phyloP scores from a whole-genome alignment of 2,797 vertebrate species.

The Linurgus olivaceus region DNA sequence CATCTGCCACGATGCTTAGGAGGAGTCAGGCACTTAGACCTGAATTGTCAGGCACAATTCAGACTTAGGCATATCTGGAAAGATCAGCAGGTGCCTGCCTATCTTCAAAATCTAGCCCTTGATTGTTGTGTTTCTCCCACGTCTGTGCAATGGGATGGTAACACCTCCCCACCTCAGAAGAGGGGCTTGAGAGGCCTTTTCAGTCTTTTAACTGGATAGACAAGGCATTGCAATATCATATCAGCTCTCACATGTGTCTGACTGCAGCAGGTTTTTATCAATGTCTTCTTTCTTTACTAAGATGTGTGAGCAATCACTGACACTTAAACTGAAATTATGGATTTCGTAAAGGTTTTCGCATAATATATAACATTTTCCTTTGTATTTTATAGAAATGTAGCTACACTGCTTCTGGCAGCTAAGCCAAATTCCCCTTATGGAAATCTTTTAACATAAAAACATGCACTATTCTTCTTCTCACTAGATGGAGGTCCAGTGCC shows the following conservation, averaged over 20 bases:
- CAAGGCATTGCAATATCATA: background rate
- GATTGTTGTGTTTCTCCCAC: background rate
- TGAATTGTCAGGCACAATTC: background rate
- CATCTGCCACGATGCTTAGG: background rate
- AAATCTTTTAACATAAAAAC: background rate
- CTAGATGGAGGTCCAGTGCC: slow-evolving; percentile 43
- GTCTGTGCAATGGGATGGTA: background rate
- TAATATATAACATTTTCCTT: background rate
- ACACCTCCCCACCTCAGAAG: background rate
- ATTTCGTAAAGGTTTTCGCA: background rate
- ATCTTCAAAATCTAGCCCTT: background rate
- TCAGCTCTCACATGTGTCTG: background rate
- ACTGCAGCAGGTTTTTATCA: background rate
- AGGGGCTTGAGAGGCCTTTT: background rate
- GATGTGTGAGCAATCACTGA: background rate
- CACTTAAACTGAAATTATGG: background rate
- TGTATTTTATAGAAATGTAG: background rate
- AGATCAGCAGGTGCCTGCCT: background rate
- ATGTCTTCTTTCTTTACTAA: background rate
- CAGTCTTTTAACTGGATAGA: background rate
- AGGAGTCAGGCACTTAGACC: background rate
- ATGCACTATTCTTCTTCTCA: slow-evolving; percentile 29
- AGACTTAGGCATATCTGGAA: background rate
- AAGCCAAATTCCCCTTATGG: background rate
- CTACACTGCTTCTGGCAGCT: background rate